Evolutionary conservation across 2,888 invertebrate genomes (phyloP).

Genomic region (Amphipyra tragopoginis): DNA sequence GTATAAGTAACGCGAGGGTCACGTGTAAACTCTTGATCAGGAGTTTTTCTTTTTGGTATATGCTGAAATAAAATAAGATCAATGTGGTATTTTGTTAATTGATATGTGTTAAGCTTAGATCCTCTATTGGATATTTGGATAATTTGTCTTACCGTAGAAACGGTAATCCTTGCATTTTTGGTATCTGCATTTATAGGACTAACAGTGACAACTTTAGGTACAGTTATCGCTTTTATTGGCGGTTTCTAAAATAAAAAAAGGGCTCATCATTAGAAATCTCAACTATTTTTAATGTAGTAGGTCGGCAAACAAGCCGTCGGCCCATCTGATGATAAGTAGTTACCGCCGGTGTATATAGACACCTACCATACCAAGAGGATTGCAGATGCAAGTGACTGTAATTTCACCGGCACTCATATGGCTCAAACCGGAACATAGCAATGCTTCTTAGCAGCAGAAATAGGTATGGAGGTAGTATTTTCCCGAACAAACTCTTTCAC

Average conservation of each 20-base stretch:
- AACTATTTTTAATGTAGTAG: too few relatives aligned
- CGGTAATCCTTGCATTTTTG: slow-evolving; percentile 2
- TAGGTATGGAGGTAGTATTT: too few relatives aligned
- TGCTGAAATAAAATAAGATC: slow-evolving; percentile 15
- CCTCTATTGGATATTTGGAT: not conserved
- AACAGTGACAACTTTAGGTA: slow-evolving; percentile 21
- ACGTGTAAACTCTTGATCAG: slow-evolving; percentile 20
- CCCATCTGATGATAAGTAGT: too few relatives aligned
- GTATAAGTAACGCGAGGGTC: not conserved
- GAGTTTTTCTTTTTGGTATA: slow-evolving; percentile 16
- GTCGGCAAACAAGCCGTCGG: too few relatives aligned
- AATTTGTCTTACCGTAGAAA: slow-evolving; percentile 20
- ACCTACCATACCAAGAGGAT: too few relatives aligned
- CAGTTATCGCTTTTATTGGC: not conserved
- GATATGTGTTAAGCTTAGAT: too few relatives aligned
- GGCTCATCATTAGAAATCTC: not conserved
- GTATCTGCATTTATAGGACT: slow-evolving; percentile 18
- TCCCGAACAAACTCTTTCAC: too few relatives aligned
- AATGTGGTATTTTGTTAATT: not conserved
- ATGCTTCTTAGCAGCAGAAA: too few relatives aligned
- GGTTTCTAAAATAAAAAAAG: slow-evolving; percentile 18
- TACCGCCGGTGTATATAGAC: too few relatives aligned
- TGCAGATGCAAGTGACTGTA: too few relatives aligned
- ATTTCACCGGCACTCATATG: too few relatives aligned
- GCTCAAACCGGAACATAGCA: too few relatives aligned